Evolutionary conservation across 2,888 invertebrate species (phyloP), one percentile per base, ranked within the genome.

Genomic region (Lycia hirtaria): DNA sequence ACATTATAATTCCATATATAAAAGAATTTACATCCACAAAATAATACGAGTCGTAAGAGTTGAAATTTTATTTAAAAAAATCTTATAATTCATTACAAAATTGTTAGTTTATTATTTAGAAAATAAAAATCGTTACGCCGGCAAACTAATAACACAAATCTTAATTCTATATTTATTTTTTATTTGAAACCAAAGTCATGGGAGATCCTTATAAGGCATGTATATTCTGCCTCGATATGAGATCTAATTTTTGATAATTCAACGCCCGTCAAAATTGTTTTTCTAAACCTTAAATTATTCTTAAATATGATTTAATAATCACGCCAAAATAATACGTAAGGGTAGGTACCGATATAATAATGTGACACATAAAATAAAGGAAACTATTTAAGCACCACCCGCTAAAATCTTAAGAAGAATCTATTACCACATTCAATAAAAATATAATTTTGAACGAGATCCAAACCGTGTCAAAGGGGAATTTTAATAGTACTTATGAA

Each of bases 231-330:
- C 86, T 75, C 72, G 77, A 75, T 80, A 87, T 90, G 91, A 91
- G 91, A 90, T 90, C 89, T 84, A 81, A 79, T 83, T 85, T 85
- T 88, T 85, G 83, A 84, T 83, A 83, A 78, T 78, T 80, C 80
- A 76, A 81, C 81, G 72, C 81, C 80, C 75, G 68, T 80, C 74
- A 71, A 73, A 70, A 72, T 81, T 65, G 63, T 65, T 84, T 83
- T 82, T 82, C 85, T 85, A 84, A 81, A 63, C 49, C 65, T 65
- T 65, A 67, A 63, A 67, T 60, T 65, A 67, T 60, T 56, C 65
- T 60, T 59, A 60, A 62, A 76, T 65, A 78, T 79, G 80, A 80
- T 47, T 51, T 57, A 48, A 56, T 76, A 68, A 80, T 82, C 73
- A 87, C 82, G 78, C 81, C 80, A 78, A 85, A 83, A 84, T 88